Base-by-base conservation (phyloP, 2,888 invertebrate species). In the Mythimna impura region DNA sequence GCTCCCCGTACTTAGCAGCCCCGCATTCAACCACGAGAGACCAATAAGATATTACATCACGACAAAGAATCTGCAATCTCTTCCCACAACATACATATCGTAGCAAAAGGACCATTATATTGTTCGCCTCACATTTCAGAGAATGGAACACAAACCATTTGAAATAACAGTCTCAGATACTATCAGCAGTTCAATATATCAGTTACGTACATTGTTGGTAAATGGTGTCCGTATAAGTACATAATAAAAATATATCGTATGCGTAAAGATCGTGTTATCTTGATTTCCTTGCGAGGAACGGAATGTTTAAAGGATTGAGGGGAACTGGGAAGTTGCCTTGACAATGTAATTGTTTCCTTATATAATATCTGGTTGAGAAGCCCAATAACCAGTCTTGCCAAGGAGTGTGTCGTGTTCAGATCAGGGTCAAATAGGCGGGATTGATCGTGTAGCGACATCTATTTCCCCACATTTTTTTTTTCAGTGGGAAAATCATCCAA, bases 241-340 rank as follows among this genome's bases (percentile, higher is more conserved):
- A 71, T 81, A 78, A 82, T 81, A 81, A 81, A 81, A 79, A 71
- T 81, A 79, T 71, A 81, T 73, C 30, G 55, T 73, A 68, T 71
- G 65, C 43, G 40, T 76, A 65, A 76, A 69, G 64, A 66, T 70
- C 20, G 34, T 25, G 81, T 43, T 78, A 81, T 80, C 81, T 78
- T 76, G 52, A 78, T 69, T 81, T 64, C 50, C 50, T 66, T 55
- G 36, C 43, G 34, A 40, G 20, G 22, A 57, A 57, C 10, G 64
- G 55, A 65, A 68, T 75, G 68, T 75, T 68, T 62, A n/a, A 65
- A 62, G 25, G n/a, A 65, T 25, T 43, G 63, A 34, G 14, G 25
- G 50, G 8, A n/a, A 47, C 22, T 66, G 63, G 22, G 14, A 54
- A 25, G 4, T 54, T 40, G 52, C 20, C 22, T 20, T 60, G 10